These are phyloP conservation scores for Trichosurus vulpecula DNA, from an alignment of 2,797 vertebrate genomes.

Conservation along the genomic window DNA sequence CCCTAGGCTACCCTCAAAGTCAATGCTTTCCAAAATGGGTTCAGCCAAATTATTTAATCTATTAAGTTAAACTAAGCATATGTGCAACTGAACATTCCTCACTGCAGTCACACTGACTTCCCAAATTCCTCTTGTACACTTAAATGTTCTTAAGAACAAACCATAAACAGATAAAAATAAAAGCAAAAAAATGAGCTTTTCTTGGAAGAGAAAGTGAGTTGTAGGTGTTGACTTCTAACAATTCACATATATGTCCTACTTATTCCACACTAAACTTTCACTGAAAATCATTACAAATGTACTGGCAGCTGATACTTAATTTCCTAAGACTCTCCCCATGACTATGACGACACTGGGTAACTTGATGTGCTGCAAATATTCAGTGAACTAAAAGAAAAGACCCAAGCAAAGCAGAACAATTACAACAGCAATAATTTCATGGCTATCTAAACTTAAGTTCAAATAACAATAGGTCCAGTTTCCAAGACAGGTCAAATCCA, in stretches of 20 bases:
- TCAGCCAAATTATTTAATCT: conserved; percentile 37
- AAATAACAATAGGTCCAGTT: neutral
- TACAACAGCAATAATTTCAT: neutral
- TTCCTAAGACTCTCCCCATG: conserved; percentile 4
- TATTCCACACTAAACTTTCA: conserved; percentile 23
- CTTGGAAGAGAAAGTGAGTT: conserved; percentile 14
- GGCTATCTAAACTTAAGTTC: neutral
- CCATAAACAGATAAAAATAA: conserved; percentile 29
- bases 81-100: neutral
- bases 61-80: conserved; percentile 30
- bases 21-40: neutral
- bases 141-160: neutral
- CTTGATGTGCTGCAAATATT: neutral
- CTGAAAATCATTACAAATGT: conserved; percentile 31
- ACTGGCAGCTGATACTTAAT: conserved; percentile 16
- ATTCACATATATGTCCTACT: neutral
- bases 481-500: conserved; percentile 33
- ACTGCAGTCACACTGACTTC: neutral
- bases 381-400: neutral
- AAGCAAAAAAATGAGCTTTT: neutral
- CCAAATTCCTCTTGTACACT: neutral
- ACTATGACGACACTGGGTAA: neutral
- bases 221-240: conserved; percentile 25
- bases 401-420: neutral
- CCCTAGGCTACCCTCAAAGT: neutral